Percentiles rank a stretch among this genome's conserved stretches.
phyloP scores from a whole-genome alignment of 2,888 invertebrate genomes.

The Sminthurinus aureus region DNA sequence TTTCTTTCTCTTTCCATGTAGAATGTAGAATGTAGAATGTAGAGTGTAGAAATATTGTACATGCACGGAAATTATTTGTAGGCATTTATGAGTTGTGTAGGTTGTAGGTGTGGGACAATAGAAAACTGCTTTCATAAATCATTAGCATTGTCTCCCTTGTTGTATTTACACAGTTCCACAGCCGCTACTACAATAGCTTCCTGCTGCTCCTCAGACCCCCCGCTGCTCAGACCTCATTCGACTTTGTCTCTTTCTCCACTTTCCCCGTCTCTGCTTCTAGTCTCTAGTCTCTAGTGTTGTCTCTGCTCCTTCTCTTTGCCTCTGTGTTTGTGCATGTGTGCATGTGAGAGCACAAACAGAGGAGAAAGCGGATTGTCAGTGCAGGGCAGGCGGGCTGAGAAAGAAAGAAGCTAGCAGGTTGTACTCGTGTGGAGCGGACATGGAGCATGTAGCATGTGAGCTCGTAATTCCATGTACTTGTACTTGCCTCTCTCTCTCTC shows the following conservation, averaged over 20 bases:
- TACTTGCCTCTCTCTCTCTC: slow-evolving; percentile 14
- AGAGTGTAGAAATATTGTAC: no score
- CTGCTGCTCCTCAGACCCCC: slow-evolving; percentile 25
- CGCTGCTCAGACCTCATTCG: neutral
- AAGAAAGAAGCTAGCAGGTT: neutral
- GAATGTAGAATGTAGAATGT: no score
- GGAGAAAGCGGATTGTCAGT: neutral
- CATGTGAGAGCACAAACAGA: no score
- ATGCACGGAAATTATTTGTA: slow-evolving; percentile 19
- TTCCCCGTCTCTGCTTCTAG: neutral
- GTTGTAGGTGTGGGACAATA: slow-evolving; percentile 36
- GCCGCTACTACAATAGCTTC: slow-evolving; percentile 32
- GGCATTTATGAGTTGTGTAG: slow-evolving; percentile 25
- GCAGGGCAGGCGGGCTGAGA: neutral
- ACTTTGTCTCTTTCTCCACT: slow-evolving; percentile 11
- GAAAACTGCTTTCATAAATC: slow-evolving; percentile 41
- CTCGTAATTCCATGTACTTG: neutral
- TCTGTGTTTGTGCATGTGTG: neutral
- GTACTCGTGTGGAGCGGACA: neutral
- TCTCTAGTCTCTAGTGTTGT: no score
- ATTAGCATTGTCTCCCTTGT: slow-evolving; percentile 39
- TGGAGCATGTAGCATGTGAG: no score
- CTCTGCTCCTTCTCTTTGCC: neutral
- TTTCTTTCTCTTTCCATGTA: no score
- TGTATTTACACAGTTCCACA: slow-evolving; percentile 35